Evolutionary conservation across 2,888 invertebrate species (phyloP).

Genomic region (Conchocele bisecta): DNA sequence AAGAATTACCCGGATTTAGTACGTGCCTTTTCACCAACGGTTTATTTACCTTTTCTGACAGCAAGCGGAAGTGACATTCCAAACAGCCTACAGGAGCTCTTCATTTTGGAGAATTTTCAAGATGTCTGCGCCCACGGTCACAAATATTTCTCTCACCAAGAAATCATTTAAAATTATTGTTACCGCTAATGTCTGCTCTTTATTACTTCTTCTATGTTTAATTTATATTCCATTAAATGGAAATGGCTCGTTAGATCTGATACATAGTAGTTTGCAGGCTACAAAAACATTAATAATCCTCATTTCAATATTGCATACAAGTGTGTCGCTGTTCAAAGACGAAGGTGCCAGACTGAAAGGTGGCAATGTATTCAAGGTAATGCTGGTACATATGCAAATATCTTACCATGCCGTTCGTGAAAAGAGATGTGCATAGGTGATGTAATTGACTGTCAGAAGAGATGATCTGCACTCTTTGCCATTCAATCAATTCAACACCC

Average conservation of each 20-base stretch:
- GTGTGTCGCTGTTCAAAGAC: too few species aligned
- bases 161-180: conserved; percentile 51
- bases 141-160: conserved; percentile 43
- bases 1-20: conserved; percentile 44
- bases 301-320: conserved; percentile 13
- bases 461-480: too few species aligned
- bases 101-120: conserved; percentile 42
- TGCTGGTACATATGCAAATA: too few species aligned
- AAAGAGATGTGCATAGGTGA: too few species aligned
- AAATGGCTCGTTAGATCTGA: conserved; percentile 41
- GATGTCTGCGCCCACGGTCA: conserved; percentile 61
- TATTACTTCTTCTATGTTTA: conserved; percentile 25
- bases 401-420: too few species aligned
- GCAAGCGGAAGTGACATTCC: conserved; percentile 54
- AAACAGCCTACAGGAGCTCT: conserved; percentile 19
- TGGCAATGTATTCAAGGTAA: too few species aligned
- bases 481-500: too few species aligned
- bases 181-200: conserved; percentile 25
- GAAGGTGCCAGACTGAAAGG: too few species aligned
- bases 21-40: conserved; percentile 46
- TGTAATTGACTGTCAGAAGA: too few species aligned
- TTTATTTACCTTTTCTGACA: conserved; percentile 49
- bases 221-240: conserved; percentile 38
- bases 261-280: conserved; percentile 29
- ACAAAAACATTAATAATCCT: conserved; percentile 33